phyloP scores from a whole-genome alignment of 2,888 invertebrate genomes.

The Nemoura dubitans region DNA sequence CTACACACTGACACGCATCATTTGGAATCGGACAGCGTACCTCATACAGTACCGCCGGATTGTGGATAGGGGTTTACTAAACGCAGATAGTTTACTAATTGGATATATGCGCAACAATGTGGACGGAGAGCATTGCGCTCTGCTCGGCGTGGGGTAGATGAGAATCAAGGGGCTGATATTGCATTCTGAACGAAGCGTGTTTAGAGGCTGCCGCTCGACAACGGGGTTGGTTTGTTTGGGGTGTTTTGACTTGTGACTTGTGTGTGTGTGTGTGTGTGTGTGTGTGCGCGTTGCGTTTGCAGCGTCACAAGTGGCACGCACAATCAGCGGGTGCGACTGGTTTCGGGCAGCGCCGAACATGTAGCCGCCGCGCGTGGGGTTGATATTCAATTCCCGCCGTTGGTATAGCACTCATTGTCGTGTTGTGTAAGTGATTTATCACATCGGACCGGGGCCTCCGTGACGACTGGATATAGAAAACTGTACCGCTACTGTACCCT shows the following conservation, averaged over 20 bases:
- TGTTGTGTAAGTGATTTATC: constrained; percentile 41
- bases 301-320: background rate
- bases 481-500: background rate
- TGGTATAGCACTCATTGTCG: constrained; percentile 19
- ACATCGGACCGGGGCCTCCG: constrained; percentile 20
- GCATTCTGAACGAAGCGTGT: background rate
- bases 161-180: background rate
- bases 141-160: background rate
- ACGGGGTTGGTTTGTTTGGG: background rate
- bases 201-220: background rate
- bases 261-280: too few species aligned
- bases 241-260: background rate
- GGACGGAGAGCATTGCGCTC: background rate
- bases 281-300: too few species aligned
- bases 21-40: constrained; percentile 1
- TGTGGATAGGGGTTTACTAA: background rate
- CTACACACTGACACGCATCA: background rate
- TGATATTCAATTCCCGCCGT: background rate
- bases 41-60: background rate
- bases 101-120: constrained; percentile 4
- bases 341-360: background rate
- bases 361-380: background rate
- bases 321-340: background rate
- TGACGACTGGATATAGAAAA: constrained; percentile 26
- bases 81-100: constrained; percentile 25